Conservation (phyloP, 2,113 vertebrate species). For the Hypomesus transpacificus region DNA sequence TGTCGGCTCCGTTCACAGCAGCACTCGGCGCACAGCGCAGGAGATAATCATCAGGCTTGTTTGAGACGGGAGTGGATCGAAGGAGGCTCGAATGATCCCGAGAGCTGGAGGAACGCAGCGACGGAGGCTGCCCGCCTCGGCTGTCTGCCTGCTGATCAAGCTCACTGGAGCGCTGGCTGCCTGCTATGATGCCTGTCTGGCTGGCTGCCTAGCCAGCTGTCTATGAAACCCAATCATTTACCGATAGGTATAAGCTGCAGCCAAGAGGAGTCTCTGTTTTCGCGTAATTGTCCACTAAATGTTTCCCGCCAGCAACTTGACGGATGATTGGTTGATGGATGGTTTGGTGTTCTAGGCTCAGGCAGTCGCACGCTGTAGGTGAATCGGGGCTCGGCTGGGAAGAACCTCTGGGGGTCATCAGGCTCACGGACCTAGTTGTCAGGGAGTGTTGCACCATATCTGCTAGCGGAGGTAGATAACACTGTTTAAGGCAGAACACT, state of each 20-base stretch:
- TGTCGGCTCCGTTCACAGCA: conserved; percentile 17
- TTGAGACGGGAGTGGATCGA: conserved; percentile 43
- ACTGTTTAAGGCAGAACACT: conserved; percentile 42
- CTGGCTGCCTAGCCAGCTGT: conserved; percentile 8
- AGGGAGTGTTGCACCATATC: conserved; percentile 47
- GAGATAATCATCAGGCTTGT: conserved; percentile 32
- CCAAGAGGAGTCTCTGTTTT: too few relatives aligned
- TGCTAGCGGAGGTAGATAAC: conserved; percentile 60
- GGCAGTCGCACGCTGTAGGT: too few relatives aligned
- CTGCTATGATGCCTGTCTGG: conserved; percentile 21
- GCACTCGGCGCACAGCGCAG: not conserved
- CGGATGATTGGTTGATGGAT: too few relatives aligned
- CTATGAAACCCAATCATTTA: not conserved
- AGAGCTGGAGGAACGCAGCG: conserved; percentile 20
- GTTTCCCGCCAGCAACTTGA: too few relatives aligned
- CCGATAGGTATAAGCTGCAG: conserved; percentile 3
- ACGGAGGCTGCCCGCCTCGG: conserved; percentile 11
- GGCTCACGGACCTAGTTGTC: conserved; percentile 36
- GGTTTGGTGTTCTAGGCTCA: too few relatives aligned
- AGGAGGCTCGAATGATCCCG: conserved; percentile 52
- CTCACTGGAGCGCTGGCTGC: not conserved
- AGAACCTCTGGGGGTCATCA: too few relatives aligned
- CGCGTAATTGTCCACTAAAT: too few relatives aligned
- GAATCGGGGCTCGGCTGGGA: too few relatives aligned
- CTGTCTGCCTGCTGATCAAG: conserved; percentile 33